Percentiles rank a stretch among this genome's conserved stretches.
phyloP scores from a whole-genome alignment of 2,797 vertebrate genomes.

The Rhynchonycteris naso region DNA sequence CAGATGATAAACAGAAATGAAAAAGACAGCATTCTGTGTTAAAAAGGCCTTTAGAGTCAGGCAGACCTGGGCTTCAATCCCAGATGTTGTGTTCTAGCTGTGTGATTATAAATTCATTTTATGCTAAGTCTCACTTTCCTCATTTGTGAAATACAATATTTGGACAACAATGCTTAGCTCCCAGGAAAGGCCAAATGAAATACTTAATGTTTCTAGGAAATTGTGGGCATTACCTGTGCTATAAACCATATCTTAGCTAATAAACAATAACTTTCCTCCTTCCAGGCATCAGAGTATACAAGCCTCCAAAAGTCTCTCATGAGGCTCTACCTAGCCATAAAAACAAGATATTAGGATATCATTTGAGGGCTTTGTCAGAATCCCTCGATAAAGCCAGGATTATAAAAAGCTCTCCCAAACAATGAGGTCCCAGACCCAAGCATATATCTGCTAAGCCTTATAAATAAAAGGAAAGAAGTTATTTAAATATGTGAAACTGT shows the following conservation, averaged over 20 bases:
- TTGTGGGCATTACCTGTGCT: not conserved
- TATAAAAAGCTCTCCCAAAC: slow-evolving; percentile 21
- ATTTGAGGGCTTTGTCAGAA: not conserved
- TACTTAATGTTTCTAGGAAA: slow-evolving; percentile 17
- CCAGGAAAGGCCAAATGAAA: slow-evolving; percentile 46
- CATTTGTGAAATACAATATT: slow-evolving; percentile 32
- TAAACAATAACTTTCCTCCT: not conserved
- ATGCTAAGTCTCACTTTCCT: not conserved
- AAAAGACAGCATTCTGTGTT: not conserved
- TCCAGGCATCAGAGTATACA: not conserved
- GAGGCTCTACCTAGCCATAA: not conserved
- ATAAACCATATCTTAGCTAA: slow-evolving; percentile 17
- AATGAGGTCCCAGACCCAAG: not conserved
- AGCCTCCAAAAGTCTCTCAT: not conserved
- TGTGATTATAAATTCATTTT: slow-evolving; percentile 1
- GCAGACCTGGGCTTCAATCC: slow-evolving; percentile 31
- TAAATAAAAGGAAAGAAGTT: not conserved
- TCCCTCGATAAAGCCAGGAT: slow-evolving; percentile 27
- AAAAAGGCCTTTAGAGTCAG: slow-evolving; percentile 4
- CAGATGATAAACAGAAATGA: slow-evolving; percentile 9
- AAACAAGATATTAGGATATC: slow-evolving; percentile 37
- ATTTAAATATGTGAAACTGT: not conserved
- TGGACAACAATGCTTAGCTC: slow-evolving; percentile 37
- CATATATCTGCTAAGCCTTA: not conserved
- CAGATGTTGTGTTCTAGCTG: not conserved